Base-by-base conservation (phyloP, 92 coral and sea anemone genomes). In the Siderastrea radians region DNA sequence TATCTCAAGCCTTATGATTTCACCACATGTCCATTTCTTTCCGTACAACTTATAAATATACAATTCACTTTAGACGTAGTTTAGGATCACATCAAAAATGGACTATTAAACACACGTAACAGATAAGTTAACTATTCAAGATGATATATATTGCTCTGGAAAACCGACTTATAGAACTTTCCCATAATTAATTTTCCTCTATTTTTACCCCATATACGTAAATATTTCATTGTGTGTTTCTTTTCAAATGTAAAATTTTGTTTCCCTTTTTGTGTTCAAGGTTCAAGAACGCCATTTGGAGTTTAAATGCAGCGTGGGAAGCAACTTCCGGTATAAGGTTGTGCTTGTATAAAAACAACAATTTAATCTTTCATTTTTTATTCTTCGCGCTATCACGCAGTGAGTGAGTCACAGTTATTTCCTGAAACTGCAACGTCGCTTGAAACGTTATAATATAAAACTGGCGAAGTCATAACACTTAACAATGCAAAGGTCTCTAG, bases 311-410 rank as follows among this genome's bases (percentile, higher is more conserved):
- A 45, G 10, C 5, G 49, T 49, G 70, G 86, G 86, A 16, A 82
- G 19, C 63, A 74, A 48, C 49, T 82, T 82, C 78, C 86, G 86
- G 60, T 8, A 69, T 15, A 45, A 14, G 10, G 65, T 70, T 51
- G 85, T 10, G n/a, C 78, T 70, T 82, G 8, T 17, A 46, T 47
- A 13, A 57, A 82, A 58, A 52, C 78, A 60, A 70, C 7, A 38
- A 54, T 70, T 71, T 45, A 69, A 17, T 70, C 78, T 55, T 60
- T 10, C 9, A 69, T 82, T 82, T 44, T 16, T n/a, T 10, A 2
- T 49, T 59, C 38, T 14, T 81, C 44, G 17, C 60, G 60, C 52
- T n/a, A 69, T 57, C 78, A 47, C 44, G 65, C 86, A 54, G 78
- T 14, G 77, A 48, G 13, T 26, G 13, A 11, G 6, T 1, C 57